Base-by-base conservation (phyloP, 1,140 invertebrate species). In the Planococcus citri region DNA sequence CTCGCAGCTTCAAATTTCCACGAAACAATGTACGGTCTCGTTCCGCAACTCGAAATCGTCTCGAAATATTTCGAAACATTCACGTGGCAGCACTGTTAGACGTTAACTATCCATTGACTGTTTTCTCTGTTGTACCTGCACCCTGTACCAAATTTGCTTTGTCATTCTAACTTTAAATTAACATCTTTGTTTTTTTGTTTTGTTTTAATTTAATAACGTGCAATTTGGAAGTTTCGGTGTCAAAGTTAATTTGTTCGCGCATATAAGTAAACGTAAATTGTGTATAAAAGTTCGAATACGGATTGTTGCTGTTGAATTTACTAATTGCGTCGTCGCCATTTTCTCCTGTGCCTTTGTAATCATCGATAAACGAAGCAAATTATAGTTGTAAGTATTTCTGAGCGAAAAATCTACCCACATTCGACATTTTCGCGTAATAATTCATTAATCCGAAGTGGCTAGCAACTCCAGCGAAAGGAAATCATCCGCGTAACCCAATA, bases 71-170 rank as follows among this genome's bases (percentile, higher is more conserved):
- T 51, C 17, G 12, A 6, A 51, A 3, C 41, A 51, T n/a, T n/a
- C n/a, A n/a, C n/a, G 41, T 3, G 29, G 17, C 41, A 14, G 17
- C 41, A 51, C 41, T 51, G 41, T n/a, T 51, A 9, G 6, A 51
- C 17, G 12, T 51, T 51, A 51, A 51, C 41, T 51, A 51, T 51
- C 41, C 41, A 51, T 51, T 51, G 41, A 51, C 41, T 51, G 41
- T 51, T 51, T n/a, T 51, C 41, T 51, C 17, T 51, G 17, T 51
- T 51, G 41, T n/a, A n/a, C n/a, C n/a, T n/a, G n/a, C n/a, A n/a
- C n/a, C n/a, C n/a, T n/a, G n/a, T n/a, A 51, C 41, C 41, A 51
- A 51, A 51, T 51, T 51, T 51, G 41, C 41, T 51, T 51, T 51
- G 41, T 51, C 41, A 51, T 51, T 51, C 17, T 51, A 51, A 51